Evolutionary conservation across 1,140 invertebrate species (phyloP).

Genomic region (Oscheius sp.): DNA sequence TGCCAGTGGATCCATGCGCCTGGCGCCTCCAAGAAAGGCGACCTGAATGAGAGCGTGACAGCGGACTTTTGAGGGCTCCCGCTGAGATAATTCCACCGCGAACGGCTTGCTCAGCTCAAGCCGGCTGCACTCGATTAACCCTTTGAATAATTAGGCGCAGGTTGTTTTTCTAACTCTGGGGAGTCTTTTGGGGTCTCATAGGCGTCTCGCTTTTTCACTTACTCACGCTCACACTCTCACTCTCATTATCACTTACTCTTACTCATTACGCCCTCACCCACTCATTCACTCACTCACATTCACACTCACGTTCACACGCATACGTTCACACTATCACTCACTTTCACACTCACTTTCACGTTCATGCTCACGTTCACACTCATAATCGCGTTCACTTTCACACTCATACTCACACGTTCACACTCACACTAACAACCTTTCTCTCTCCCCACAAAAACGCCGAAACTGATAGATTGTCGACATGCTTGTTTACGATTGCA

Average conservation of each 20-base stretch:
- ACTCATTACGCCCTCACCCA: too few relatives aligned
- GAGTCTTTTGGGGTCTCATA: not conserved
- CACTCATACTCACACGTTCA: not conserved
- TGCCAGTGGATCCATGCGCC: not conserved
- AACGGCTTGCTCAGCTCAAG: not conserved
- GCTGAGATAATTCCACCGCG: not conserved
- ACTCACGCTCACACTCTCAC: not conserved
- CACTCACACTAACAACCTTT: not conserved
- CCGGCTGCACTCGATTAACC: not conserved
- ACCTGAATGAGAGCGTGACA: not conserved
- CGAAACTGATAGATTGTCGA: too few relatives aligned
- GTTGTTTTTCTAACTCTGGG: not conserved
- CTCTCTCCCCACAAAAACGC: not conserved
- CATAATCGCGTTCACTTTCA: too few relatives aligned
- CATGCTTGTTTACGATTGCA: not conserved
- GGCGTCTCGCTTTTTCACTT: not conserved
- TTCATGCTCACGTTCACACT: too few relatives aligned
- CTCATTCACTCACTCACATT: too few relatives aligned
- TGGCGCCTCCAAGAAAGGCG: not conserved
- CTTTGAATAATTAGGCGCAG: not conserved
- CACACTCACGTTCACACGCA: too few relatives aligned
- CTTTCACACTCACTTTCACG: too few relatives aligned
- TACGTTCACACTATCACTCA: too few relatives aligned
- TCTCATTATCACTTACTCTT: too few relatives aligned
- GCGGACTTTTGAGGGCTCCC: not conserved